Evolutionary conservation across 2,888 invertebrate genomes (phyloP).

Genomic region (Hoplodrina blanda): DNA sequence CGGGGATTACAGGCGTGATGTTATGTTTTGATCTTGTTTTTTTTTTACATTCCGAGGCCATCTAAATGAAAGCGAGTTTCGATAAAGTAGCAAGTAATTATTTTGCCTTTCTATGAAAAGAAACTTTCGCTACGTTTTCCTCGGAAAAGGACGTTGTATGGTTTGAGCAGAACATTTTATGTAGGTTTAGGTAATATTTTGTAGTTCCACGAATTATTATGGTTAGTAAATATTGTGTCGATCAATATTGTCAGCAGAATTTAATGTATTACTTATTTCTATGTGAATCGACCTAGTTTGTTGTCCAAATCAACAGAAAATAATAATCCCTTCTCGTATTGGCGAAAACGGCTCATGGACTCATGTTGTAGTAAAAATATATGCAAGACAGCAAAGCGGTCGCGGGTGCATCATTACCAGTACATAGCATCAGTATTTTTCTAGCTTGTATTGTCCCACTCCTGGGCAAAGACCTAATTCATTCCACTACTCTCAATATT

Average conservation of each 20-base stretch:
- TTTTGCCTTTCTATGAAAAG: slow-evolving; percentile 5
- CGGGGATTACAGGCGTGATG: no score
- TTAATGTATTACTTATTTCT: background rate
- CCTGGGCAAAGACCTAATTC: no score
- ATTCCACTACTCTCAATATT: no score
- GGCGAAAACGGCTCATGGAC: background rate
- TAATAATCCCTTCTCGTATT: background rate
- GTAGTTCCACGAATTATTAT: slow-evolving; percentile 1
- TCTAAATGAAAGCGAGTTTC: slow-evolving; percentile 27
- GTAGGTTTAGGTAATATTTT: slow-evolving; percentile 25
- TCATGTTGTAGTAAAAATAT: no score
- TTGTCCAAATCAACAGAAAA: slow-evolving; percentile 6
- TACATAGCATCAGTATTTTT: no score
- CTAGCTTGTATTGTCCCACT: no score
- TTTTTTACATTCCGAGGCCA: slow-evolving; percentile 1
- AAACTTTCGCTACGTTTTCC: background rate
- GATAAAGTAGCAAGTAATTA: slow-evolving; percentile 15
- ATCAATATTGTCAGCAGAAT: slow-evolving; percentile 8
- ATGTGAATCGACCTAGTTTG: background rate
- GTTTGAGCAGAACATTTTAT: slow-evolving; percentile 17
- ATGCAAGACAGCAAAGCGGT: no score
- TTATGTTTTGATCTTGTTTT: no score
- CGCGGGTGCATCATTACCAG: no score
- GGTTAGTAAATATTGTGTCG: background rate
- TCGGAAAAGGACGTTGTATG: background rate